Evolutionary conservation across 2,797 vertebrate genomes (phyloP).

Genomic region (Sebastes melanostomus): DNA sequence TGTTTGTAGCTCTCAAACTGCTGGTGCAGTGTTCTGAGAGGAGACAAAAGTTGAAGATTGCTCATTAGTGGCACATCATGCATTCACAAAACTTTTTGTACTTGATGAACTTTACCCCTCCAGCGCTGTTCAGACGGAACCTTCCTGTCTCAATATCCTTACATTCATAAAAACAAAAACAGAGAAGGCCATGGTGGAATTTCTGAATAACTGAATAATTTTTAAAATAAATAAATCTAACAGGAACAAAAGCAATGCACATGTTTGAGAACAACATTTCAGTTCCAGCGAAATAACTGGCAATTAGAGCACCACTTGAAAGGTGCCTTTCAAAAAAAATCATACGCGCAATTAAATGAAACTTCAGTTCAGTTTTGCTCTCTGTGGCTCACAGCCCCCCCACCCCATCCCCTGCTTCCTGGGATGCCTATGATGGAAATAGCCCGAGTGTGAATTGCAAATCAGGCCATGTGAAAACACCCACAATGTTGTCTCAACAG

Average conservation of each 20-base stretch:
- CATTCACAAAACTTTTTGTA: neutral
- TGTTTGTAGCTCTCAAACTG: slow-evolving; percentile 99
- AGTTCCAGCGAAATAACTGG: slow-evolving; percentile 24
- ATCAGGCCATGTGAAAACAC: slow-evolving; percentile 68
- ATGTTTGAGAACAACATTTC: slow-evolving; percentile 29
- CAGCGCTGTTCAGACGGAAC: neutral
- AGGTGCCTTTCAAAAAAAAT: slow-evolving; percentile 32
- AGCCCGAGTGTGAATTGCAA: slow-evolving; percentile 72
- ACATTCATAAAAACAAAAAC: slow-evolving; percentile 1
- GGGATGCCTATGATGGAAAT: slow-evolving; percentile 63
- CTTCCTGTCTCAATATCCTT: neutral
- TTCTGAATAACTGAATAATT: slow-evolving; percentile 28
- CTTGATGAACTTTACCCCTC: neutral
- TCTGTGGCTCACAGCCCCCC: slow-evolving; percentile 29
- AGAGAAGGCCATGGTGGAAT: neutral
- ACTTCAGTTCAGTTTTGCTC: slow-evolving; percentile 35
- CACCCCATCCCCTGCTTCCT: slow-evolving; percentile 2
- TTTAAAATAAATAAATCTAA: slow-evolving; percentile 20
- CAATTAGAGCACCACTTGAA: slow-evolving; percentile 58
- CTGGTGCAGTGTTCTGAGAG: slow-evolving; percentile 93
- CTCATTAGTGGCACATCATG: slow-evolving; percentile 3
- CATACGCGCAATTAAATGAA: slow-evolving; percentile 39
- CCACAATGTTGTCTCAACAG: slow-evolving; percentile 58
- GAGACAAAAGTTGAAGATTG: neutral
- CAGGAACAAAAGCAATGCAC: neutral